Evolutionary conservation across 2,888 invertebrate genomes (phyloP).

Genomic region (Caenorhabditis sp.): DNA sequence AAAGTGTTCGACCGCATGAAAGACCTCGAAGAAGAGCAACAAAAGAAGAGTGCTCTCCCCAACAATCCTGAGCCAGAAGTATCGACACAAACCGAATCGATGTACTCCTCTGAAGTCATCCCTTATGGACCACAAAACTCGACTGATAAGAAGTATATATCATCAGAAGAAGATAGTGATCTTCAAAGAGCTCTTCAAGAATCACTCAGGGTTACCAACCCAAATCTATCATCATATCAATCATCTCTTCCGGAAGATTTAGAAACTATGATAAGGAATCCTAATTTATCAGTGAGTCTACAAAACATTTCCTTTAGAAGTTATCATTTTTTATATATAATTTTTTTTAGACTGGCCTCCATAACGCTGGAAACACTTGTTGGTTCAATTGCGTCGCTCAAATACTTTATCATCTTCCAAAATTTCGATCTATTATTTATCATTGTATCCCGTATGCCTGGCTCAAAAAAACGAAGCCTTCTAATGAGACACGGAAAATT

Average conservation of each 20-base stretch:
- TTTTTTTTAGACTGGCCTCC: conserved; percentile 30
- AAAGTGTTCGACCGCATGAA: too few species aligned
- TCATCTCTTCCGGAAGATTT: conserved; percentile 2
- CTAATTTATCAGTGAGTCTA: conserved; percentile 4
- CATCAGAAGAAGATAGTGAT: conserved; percentile 4
- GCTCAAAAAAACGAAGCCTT: not conserved
- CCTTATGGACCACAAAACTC: not conserved
- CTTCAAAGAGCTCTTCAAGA: conserved; percentile 5
- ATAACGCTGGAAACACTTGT: conserved; percentile 48
- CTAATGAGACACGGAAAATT: not conserved
- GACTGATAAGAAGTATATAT: not conserved
- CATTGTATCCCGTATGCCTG: conserved; percentile 7
- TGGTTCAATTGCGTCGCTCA: conserved; percentile 49
- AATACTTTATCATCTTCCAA: conserved; percentile 23
- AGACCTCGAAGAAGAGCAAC: too few species aligned
- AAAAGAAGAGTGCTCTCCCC: not conserved
- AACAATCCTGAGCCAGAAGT: not conserved
- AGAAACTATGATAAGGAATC: conserved; percentile 8
- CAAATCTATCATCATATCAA: not conserved
- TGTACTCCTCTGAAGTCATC: not conserved
- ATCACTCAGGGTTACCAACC: not conserved
- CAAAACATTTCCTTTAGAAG: not conserved
- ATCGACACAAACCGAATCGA: not conserved
- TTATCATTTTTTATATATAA: not conserved
- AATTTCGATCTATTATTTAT: conserved; percentile 19